These are phyloP conservation scores for Drosophila hamatofila DNA, from an alignment of 2,888 invertebrate species.

Conservation along the genomic window DNA sequence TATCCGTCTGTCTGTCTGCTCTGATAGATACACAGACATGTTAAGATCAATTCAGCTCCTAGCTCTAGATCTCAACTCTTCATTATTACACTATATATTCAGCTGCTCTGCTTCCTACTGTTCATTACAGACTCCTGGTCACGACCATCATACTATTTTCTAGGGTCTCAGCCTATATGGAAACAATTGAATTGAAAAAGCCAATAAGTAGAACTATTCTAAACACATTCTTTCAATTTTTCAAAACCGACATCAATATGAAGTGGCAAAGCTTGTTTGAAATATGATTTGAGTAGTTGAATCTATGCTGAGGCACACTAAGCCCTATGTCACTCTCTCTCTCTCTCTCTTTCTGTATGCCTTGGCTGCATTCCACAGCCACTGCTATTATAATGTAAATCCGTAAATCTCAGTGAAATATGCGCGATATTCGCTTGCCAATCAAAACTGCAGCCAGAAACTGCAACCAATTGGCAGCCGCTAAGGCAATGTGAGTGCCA, in stretches of 20 bases:
- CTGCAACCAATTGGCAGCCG: constrained; percentile 31
- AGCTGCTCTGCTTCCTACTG: no score
- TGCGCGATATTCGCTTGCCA: constrained; percentile 35
- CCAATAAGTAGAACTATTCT: background rate
- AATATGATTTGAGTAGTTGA: background rate
- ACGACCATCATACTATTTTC: background rate
- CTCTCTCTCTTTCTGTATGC: background rate
- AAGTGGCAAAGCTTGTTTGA: background rate
- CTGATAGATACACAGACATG: no score
- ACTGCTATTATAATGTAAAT: constrained; percentile 5
- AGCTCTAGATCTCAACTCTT: no score
- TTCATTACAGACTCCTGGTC: no score
- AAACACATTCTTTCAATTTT: background rate
- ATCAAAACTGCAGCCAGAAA: constrained; percentile 35
- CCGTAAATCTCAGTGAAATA: constrained; percentile 31
- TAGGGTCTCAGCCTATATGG: background rate
- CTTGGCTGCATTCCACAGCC: background rate
- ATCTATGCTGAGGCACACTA: background rate
- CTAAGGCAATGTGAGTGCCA: background rate
- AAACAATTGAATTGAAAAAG: background rate
- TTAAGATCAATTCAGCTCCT: no score
- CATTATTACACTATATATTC: no score
- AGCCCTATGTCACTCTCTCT: background rate
- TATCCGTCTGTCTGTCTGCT: no score
- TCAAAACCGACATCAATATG: background rate